phyloP scores from a whole-genome alignment of 1,140 invertebrate species.

The Pentalonia nigronervosa region DNA sequence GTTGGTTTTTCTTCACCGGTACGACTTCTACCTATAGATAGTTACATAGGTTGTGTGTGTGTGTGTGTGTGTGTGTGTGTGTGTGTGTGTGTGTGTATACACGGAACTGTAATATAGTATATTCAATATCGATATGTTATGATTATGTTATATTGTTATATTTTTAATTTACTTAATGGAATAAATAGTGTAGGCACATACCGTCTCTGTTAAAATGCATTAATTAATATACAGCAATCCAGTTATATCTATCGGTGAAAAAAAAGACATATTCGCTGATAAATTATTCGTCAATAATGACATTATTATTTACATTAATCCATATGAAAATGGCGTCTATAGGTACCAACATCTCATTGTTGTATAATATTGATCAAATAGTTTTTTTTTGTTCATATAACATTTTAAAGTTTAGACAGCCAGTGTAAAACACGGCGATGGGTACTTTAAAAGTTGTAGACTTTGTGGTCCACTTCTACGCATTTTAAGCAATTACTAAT shows the following conservation, averaged over 20 bases:
- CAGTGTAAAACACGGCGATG: background rate
- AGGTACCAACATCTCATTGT: background rate
- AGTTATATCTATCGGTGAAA: background rate
- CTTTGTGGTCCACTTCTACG: background rate
- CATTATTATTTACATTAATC: background rate
- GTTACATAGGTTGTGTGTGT: background rate
- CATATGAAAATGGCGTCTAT: background rate
- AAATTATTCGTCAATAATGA: background rate
- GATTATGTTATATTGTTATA: background rate
- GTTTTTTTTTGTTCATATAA: background rate
- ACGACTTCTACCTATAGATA: no score
- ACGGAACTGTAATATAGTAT: background rate
- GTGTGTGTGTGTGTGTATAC: background rate
- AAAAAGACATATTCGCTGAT: background rate
- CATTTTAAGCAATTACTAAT: background rate
- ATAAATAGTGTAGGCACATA: background rate
- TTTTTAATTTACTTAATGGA: slow-evolving; percentile 18
- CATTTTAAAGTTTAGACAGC: background rate
- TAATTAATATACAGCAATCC: background rate
- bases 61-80: no score
- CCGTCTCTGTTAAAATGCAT: background rate
- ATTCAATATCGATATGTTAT: background rate
- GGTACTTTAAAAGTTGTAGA: background rate
- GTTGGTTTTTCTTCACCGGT: background rate
- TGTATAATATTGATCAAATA: background rate